Percentiles rank a stretch among this genome's conserved stretches.
Evolutionary conservation across 2,888 invertebrate genomes (phyloP).

Genomic region (Drosophila putrida): DNA sequence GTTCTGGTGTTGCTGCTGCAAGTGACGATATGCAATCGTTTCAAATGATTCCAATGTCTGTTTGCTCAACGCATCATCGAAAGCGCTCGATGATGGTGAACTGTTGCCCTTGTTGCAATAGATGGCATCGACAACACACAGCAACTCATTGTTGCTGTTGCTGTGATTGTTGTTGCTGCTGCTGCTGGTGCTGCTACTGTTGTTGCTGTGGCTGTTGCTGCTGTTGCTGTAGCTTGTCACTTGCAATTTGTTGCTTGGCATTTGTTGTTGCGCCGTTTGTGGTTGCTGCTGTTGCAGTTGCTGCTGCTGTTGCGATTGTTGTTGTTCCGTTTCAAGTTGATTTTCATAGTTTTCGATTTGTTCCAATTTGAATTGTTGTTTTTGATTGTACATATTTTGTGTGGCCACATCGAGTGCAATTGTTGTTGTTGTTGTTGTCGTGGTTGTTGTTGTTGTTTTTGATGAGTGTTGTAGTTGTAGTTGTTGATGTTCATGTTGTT

Average conservation of each 20-base stretch:
- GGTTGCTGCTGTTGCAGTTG: conserved; percentile 56
- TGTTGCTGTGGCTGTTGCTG: conserved; percentile 39
- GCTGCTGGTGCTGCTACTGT: conserved; percentile 51
- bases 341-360: conserved; percentile 84
- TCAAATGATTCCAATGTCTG: conserved; percentile 83
- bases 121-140: conserved; percentile 77
- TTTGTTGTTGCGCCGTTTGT: conserved; percentile 44
- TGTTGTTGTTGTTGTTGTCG: conserved; percentile 59
- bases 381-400: conserved; percentile 82
- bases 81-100: conserved; percentile 78
- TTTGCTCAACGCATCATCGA: conserved; percentile 82
- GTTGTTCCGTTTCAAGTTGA: conserved; percentile 73
- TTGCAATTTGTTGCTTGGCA: conserved; percentile 40
- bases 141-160: conserved; percentile 71
- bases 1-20: conserved; percentile 61
- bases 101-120: conserved; percentile 82
- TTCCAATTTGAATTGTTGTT: conserved; percentile 84
- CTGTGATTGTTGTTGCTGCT: conserved; percentile 50
- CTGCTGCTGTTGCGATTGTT: conserved; percentile 55
- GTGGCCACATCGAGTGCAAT: conserved; percentile 75
- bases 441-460: conserved; percentile 60
- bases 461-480: conserved; percentile 44
- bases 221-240: conserved; percentile 15
- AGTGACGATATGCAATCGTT: conserved; percentile 83
- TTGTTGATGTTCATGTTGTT: conserved; percentile 47